Evolutionary conservation across 2,888 invertebrate genomes (phyloP), one percentile per base, ranked within the genome.

Genomic region (Sminthurinus aureus): DNA sequence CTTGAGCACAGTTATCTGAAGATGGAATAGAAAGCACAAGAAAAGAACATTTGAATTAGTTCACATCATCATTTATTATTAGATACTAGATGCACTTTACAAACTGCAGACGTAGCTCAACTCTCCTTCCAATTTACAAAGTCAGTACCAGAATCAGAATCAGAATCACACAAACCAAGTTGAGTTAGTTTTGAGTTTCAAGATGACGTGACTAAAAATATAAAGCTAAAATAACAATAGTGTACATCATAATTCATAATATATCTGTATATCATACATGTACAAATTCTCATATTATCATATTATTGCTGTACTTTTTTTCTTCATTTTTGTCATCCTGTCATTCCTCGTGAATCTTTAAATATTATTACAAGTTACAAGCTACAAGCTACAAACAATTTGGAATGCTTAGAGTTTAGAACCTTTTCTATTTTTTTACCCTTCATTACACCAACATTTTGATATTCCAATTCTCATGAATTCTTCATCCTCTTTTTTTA

Each of bases 1-100:
- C 95, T 93, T 96, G 95, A 92, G 94, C 95, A 93, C 97, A 97
- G 92, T 96, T 95, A 92, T 95, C 97, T 97, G 92, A 38, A 6
- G 38, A 38, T 38, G 38, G 24, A 71, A 71, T 18, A n/a, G 22
- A 51, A 15, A 71, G 20, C 1, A 20, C 1, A 71, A 71, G 71
- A 15, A 18, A 24, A 15, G 12, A 18, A 24, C 9, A 71, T 71
- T 22, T 20, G 13, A 13, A 24, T 71, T 71, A 24, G 71, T 20
- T 38, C 38, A 38, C 38, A 38, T 71, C 71, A 20, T 58, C 58
- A 58, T 58, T 58, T 58, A 15, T 18, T 58, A 58, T 38, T 38
- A 38, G 38, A 38, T 6, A 38, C 38, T 38, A 38, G 38, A 38
- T 6, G 6, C 38, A 38, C 6, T 38, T 4, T 38, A 38, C 1